Evolutionary conservation across 2,797 vertebrate genomes (phyloP).

Genomic region (Coreius guichenoti): DNA sequence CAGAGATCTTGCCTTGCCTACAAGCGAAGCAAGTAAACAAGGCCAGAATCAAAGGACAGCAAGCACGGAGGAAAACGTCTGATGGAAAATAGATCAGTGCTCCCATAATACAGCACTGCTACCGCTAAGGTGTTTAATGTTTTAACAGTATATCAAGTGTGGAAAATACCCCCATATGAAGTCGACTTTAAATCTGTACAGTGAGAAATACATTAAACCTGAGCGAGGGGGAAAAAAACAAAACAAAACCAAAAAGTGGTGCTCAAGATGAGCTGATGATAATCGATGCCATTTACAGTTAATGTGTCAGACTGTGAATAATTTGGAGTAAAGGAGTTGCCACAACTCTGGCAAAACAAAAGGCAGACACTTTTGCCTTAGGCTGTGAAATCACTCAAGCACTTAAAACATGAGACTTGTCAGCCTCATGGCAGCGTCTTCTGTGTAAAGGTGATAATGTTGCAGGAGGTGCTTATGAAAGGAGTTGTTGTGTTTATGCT

Average conservation of each 20-base stretch:
- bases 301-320: conserved; percentile 50
- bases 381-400: conserved; percentile 36
- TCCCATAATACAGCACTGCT: neutral
- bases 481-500: conserved; percentile 17
- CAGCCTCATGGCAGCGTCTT: conserved; percentile 29
- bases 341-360: conserved; percentile 43
- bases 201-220: conserved; percentile 12
- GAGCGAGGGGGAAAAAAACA: neutral
- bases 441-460: conserved; percentile 52
- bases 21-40: conserved; percentile 39
- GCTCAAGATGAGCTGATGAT: conserved; percentile 15
- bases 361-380: conserved; percentile 34
- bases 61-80: conserved; percentile 24
- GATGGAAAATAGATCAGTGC: conserved; percentile 27
- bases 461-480: conserved; percentile 47
- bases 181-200: neutral
- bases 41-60: conserved; percentile 40
- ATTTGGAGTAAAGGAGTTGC: conserved; percentile 45
- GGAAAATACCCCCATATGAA: conserved; percentile 21
- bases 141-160: conserved; percentile 39
- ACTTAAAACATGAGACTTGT: conserved; percentile 38
- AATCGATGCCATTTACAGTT: conserved; percentile 43
- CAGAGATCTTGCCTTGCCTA: conserved; percentile 36
- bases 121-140: conserved; percentile 31
- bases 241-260: neutral